Evolutionary conservation across 1,140 invertebrate species (phyloP).

Genomic region (Latrodectus geometricus): DNA sequence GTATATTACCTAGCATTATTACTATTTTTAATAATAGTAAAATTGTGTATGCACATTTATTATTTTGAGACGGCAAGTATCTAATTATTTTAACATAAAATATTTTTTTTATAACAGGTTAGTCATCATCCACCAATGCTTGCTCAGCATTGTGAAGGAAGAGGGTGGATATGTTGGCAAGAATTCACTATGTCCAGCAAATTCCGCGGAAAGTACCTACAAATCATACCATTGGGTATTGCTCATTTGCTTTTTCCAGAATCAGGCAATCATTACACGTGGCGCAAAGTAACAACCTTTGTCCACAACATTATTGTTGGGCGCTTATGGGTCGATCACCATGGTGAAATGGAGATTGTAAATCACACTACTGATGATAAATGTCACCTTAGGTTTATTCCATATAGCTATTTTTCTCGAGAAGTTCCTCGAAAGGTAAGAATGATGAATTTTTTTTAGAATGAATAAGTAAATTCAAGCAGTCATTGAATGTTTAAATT

Average conservation of each 20-base stretch:
- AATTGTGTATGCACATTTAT: no score
- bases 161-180: conserved; percentile 94
- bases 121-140: conserved; percentile 98
- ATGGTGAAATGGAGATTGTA: conserved; percentile 97
- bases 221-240: conserved; percentile 88
- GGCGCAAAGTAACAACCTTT: conserved; percentile 97
- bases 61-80: no score
- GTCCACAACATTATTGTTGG: conserved; percentile 99
- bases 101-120: conserved; percentile 73
- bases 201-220: conserved; percentile 97
- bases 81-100: neutral
- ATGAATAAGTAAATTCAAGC: no score
- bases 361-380: conserved; percentile 90
- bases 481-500: no score
- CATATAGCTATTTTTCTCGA: conserved; percentile 97
- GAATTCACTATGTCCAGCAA: conserved; percentile 99
- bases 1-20: no score
- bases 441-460: neutral
- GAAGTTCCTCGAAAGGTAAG: conserved; percentile 91
- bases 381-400: conserved; percentile 95
- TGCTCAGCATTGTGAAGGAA: conserved; percentile 89
- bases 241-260: conserved; percentile 82
- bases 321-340: conserved; percentile 99
- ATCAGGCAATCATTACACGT: conserved; percentile 88
- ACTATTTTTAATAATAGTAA: no score